Percentiles rank a stretch among this genome's conserved stretches.
These are phyloP conservation scores for Epistrophe eligans DNA, from an alignment of 2,888 invertebrate species.

Conservation along the genomic window DNA sequence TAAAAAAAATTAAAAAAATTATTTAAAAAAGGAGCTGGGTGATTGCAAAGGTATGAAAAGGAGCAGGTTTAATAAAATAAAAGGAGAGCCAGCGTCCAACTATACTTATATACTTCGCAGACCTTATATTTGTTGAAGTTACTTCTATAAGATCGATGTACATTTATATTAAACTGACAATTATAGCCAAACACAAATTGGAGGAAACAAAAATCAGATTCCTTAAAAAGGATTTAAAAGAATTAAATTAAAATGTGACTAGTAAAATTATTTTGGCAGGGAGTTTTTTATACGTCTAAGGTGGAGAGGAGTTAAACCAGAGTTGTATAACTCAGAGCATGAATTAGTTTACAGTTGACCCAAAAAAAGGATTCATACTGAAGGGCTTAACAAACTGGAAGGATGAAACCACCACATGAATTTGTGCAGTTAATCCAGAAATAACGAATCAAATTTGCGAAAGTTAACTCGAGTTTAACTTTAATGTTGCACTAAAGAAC, in stretches of 20 bases:
- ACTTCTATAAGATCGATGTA: not conserved
- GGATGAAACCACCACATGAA: too few species aligned
- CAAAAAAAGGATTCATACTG: too few species aligned
- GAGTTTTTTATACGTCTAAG: not conserved
- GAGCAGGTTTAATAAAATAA: constrained; percentile 5
- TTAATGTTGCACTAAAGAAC: too few species aligned
- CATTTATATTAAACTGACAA: not conserved
- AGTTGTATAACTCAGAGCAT: too few species aligned
- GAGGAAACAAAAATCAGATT: not conserved
- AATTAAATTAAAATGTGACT: not conserved
- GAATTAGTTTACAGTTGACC: too few species aligned
- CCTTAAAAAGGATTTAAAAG: not conserved
- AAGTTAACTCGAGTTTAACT: too few species aligned
- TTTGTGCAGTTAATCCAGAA: too few species aligned
- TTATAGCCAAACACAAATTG: not conserved
- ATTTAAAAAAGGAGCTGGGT: constrained; percentile 14
- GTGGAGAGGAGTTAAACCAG: too few species aligned
- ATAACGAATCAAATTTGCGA: too few species aligned
- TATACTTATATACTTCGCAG: not conserved
- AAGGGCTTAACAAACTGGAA: too few species aligned
- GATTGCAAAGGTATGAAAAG: constrained; percentile 10
- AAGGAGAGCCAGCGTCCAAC: not conserved
- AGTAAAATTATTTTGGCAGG: not conserved
- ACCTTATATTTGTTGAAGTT: not conserved
- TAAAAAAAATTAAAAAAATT: constrained; percentile 47